phyloP scores from a whole-genome alignment of 2,888 invertebrate species.

The Carcina quercana region DNA sequence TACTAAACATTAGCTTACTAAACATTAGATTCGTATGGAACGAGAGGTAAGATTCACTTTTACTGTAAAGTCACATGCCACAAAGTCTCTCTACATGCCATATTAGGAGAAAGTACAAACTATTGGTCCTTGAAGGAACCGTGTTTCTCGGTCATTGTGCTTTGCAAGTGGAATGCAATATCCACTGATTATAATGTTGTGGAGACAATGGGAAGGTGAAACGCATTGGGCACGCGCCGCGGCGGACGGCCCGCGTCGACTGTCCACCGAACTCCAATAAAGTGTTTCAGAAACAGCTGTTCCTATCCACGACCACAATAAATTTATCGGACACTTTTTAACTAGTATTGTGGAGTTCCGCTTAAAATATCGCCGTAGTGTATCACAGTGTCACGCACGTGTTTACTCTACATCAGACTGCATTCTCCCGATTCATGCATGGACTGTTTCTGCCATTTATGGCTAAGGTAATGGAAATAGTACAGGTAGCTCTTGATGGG shows the following conservation, averaged over 20 bases:
- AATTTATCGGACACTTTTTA: constrained; percentile 12
- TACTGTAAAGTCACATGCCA: no score
- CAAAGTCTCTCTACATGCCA: no score
- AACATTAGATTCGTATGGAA: no score
- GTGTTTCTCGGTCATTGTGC: constrained; percentile 35
- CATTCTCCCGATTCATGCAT: no score
- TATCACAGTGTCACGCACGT: no score
- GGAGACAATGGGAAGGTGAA: constrained; percentile 34
- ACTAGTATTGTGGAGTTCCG: not conserved
- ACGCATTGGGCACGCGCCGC: constrained; percentile 27
- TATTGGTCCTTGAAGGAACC: constrained; percentile 27
- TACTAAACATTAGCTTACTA: no score
- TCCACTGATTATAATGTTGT: constrained; percentile 38
- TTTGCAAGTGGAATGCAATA: constrained; percentile 37
- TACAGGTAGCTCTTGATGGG: no score
- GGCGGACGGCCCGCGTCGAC: constrained; percentile 18
- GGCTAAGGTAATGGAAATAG: no score
- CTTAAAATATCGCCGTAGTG: no score
- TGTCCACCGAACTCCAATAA: constrained; percentile 16
- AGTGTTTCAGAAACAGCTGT: constrained; percentile 28
- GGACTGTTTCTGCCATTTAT: no score
- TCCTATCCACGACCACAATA: constrained; percentile 15
- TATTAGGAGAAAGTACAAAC: constrained; percentile 21
- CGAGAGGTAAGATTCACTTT: no score
- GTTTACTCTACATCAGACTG: no score